Conservation (phyloP, 2,888 invertebrate species). For the Eupithecia abbreviata region DNA sequence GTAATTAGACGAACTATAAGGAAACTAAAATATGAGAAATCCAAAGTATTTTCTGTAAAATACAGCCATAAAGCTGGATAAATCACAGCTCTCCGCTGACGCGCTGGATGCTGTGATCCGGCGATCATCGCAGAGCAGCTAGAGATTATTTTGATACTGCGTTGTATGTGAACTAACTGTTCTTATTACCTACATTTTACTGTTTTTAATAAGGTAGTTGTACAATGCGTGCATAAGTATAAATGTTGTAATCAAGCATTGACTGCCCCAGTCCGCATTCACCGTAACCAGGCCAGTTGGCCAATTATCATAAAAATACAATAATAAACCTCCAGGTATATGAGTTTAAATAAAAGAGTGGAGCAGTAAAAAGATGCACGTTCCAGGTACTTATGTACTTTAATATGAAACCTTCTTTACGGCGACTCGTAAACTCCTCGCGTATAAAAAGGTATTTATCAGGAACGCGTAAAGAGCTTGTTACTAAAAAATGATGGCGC, state of each 20-base stretch:
- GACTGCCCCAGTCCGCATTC: not conserved
- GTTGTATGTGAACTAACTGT: no score
- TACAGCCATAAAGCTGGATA: no score
- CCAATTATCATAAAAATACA: constrained; percentile 16
- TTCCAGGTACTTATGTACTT: constrained; percentile 17
- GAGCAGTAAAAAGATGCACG: constrained; percentile 28
- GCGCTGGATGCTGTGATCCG: not conserved
- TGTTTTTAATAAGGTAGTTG: no score
- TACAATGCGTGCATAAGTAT: not conserved
- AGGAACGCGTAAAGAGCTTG: constrained; percentile 24
- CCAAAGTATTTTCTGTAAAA: no score
- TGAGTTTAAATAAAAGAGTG: constrained; percentile 24
- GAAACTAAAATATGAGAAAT: no score
- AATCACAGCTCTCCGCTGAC: no score
- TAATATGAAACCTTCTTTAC: constrained; percentile 35
- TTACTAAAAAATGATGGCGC: not conserved
- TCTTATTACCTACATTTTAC: no score
- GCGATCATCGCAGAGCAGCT: no score
- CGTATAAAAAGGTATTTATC: constrained; percentile 33
- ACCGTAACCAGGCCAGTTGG: constrained; percentile 9
- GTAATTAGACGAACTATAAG: no score
- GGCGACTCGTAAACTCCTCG: constrained; percentile 31
- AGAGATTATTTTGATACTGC: no score
- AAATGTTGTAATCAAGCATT: not conserved
- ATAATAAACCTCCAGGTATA: constrained; percentile 21